Evolutionary conservation across 2,888 invertebrate genomes (phyloP).

Genomic region (Lomographa bimaculata): DNA sequence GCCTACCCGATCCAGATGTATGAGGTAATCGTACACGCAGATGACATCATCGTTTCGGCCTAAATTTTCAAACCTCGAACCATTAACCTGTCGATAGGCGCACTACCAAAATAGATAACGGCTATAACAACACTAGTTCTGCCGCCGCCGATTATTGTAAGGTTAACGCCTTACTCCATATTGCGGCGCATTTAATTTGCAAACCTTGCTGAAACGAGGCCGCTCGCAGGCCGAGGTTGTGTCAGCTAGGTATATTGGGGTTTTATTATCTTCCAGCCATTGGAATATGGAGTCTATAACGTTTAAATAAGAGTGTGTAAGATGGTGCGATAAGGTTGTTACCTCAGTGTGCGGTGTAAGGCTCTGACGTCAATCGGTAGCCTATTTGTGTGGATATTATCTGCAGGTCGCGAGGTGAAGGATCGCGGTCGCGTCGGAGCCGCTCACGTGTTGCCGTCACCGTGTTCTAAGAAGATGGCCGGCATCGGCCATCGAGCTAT

Average conservation of each 20-base stretch:
- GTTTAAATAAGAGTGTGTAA: slow-evolving; percentile 36
- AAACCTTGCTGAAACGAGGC: slow-evolving; percentile 63
- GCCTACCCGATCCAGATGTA: slow-evolving; percentile 1
- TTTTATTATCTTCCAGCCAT: slow-evolving; percentile 20
- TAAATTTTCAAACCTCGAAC: slow-evolving; percentile 24
- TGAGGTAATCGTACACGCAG: slow-evolving; percentile 10
- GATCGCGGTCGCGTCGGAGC: slow-evolving; percentile 15
- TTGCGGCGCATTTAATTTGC: slow-evolving; percentile 62
- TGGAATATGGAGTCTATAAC: slow-evolving; percentile 37
- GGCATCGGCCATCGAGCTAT: slow-evolving; percentile 39
- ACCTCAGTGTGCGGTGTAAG: slow-evolving; percentile 50
- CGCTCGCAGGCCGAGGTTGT: slow-evolving; percentile 53
- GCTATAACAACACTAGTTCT: slow-evolving; percentile 38
- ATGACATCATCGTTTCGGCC: slow-evolving; percentile 24
- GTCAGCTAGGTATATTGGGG: slow-evolving; percentile 32
- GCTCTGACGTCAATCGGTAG: slow-evolving; percentile 73
- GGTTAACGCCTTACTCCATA: slow-evolving; percentile 51
- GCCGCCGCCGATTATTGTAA: slow-evolving; percentile 29
- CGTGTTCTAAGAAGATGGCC: slow-evolving; percentile 56
- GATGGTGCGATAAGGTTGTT: slow-evolving; percentile 36
- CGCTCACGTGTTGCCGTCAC: slow-evolving; percentile 61
- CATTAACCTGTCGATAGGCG: slow-evolving; percentile 34
- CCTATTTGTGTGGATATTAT: slow-evolving; percentile 64
- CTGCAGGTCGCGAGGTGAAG: slow-evolving; percentile 69
- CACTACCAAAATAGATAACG: slow-evolving; percentile 35